phyloP scores from a whole-genome alignment of 35 echinoderm and acorn worm genomes.

The Ophioderma brevispina region DNA sequence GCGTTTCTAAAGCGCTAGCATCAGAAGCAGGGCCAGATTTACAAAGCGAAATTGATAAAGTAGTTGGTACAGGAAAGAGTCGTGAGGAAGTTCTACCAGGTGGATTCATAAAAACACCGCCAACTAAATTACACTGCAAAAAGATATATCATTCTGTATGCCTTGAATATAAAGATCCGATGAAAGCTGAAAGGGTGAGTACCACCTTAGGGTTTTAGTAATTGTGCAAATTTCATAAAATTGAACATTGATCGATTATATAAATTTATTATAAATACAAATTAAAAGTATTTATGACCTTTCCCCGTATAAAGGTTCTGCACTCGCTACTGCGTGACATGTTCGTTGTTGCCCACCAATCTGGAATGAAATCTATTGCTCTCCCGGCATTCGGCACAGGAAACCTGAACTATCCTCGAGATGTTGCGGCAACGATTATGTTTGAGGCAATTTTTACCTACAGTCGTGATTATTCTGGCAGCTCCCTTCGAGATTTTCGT shows the following conservation, averaged over 20 bases:
- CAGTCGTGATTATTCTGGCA: constrained; percentile 13
- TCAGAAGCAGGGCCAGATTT: not conserved
- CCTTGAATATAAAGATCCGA: not conserved
- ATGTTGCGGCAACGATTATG: constrained; percentile 32
- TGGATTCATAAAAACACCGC: not conserved
- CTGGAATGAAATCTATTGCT: constrained; percentile 24
- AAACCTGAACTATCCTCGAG: constrained; percentile 27
- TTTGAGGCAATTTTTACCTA: constrained; percentile 33
- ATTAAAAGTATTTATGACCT: not conserved
- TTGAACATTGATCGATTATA: no score
- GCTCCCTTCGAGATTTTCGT: constrained; percentile 5
- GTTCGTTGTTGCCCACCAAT: not conserved
- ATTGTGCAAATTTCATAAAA: no score
- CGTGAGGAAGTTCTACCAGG: not conserved
- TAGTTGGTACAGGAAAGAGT: no score
- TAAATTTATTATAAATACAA: not conserved
- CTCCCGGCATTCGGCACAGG: constrained; percentile 57
- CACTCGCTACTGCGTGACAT: not conserved
- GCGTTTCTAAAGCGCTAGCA: not conserved
- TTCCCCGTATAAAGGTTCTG: not conserved
- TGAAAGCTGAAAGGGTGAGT: no score
- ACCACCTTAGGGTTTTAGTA: no score
- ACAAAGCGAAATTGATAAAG: not conserved
- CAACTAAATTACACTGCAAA: not conserved
- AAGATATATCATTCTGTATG: not conserved